phyloP scores from a whole-genome alignment of 2,113 vertebrate genomes.

The Gasterosteus aculeatus region DNA sequence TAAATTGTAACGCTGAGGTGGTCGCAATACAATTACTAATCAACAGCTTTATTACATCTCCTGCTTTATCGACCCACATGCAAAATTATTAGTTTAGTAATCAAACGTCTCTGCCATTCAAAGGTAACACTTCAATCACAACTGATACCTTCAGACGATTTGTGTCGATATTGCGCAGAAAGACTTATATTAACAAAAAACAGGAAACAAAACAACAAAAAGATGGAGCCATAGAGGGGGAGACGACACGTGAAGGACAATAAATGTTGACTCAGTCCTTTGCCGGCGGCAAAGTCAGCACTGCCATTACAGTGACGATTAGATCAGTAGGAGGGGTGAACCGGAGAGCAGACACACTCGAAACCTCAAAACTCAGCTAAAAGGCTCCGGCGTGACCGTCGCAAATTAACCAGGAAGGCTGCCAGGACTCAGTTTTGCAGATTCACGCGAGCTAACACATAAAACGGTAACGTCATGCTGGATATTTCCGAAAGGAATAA shows the following conservation, averaged over 20 bases:
- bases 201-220: not conserved
- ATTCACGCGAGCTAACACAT: constrained; percentile 20
- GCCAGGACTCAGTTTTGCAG: not conserved
- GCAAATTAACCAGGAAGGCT: constrained; percentile 19
- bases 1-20: not conserved
- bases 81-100: constrained; percentile 32
- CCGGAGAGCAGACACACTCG: constrained; percentile 39
- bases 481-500: not conserved
- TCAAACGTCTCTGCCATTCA: constrained; percentile 39
- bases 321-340: constrained; percentile 64
- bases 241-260: constrained; percentile 4
- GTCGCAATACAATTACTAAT: constrained; percentile 28
- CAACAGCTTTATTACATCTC: constrained; percentile 45
- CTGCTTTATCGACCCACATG: constrained; percentile 58
- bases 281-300: constrained; percentile 68
- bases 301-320: constrained; percentile 66
- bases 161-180: not conserved
- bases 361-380: constrained; percentile 44
- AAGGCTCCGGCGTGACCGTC: constrained; percentile 38
- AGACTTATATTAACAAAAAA: not conserved
- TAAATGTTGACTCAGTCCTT: too few species aligned
- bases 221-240: constrained; percentile 20
- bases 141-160: not conserved
- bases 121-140: constrained; percentile 9
- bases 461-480: constrained; percentile 1